These are phyloP conservation scores for Himalopsyche anomala DNA, from an alignment of 2,888 invertebrate species.

Conservation along the genomic window DNA sequence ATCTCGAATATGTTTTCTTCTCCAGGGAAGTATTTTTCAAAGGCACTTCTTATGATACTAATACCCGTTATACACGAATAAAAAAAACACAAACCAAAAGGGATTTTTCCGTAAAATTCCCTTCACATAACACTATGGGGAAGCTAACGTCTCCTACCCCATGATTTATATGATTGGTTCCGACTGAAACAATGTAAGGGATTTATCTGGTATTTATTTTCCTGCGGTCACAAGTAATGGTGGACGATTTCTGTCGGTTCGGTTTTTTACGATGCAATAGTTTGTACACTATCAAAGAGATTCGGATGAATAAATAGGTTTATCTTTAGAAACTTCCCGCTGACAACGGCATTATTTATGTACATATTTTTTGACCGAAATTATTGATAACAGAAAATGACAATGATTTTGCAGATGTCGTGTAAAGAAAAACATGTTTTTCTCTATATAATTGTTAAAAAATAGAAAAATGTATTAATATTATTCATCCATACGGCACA, in stretches of 20 bases:
- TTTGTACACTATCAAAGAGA: background rate
- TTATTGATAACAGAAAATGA: too few species aligned
- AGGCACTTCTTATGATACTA: constrained; percentile 35
- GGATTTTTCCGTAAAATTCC: background rate
- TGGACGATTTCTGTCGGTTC: background rate
- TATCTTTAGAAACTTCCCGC: background rate
- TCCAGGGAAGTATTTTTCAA: constrained; percentile 12
- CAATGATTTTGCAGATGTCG: too few species aligned
- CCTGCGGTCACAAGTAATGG: constrained; percentile 8
- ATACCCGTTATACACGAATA: constrained; percentile 19
- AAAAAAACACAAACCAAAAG: constrained; percentile 11
- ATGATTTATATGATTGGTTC: constrained; percentile 34
- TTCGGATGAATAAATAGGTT: background rate
- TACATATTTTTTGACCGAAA: too few species aligned
- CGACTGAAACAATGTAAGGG: constrained; percentile 8
- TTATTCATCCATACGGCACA: too few species aligned
- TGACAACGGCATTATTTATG: too few species aligned
- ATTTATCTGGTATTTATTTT: constrained; percentile 36
- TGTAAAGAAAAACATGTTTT: too few species aligned
- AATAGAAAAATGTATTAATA: too few species aligned
- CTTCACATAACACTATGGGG: background rate
- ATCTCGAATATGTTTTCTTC: background rate
- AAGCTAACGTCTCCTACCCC: background rate
- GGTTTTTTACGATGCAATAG: constrained; percentile 13
- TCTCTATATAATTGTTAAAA: too few species aligned